Conservation (phyloP, 2,113 vertebrate genomes). For the Herpailurus yagouaroundi region DNA sequence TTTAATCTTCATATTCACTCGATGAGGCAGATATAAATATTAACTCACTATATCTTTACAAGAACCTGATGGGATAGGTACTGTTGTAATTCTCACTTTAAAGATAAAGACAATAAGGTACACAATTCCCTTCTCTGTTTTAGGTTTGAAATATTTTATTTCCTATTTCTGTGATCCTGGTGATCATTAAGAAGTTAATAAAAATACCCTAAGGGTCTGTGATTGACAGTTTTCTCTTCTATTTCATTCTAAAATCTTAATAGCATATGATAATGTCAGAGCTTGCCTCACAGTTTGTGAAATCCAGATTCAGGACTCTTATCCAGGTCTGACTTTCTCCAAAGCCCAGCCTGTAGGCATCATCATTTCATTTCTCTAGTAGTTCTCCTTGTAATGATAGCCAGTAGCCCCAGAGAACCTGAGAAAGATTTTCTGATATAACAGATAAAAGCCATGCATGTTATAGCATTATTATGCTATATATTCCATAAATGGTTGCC, state of each 20-base stretch:
- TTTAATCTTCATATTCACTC: slow-evolving; percentile 1
- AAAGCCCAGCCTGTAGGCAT: background rate
- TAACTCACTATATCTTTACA: background rate
- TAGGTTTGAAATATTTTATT: background rate
- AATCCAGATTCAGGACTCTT: background rate
- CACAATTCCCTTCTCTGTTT: background rate
- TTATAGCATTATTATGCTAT: background rate
- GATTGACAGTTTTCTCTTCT: background rate
- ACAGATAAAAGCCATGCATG: background rate
- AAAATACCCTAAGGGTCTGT: background rate
- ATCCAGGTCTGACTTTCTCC: background rate
- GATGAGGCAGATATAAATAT: background rate
- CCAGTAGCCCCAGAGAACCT: background rate
- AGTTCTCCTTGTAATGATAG: background rate
- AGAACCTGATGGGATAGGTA: background rate
- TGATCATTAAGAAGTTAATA: background rate
- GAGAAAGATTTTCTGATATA: background rate
- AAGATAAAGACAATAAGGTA: background rate
- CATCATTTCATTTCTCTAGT: background rate
- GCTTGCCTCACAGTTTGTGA: background rate
- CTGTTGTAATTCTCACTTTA: background rate
- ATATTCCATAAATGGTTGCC: background rate
- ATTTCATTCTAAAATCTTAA: background rate
- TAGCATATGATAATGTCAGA: background rate
- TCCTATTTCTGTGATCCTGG: background rate